Conservation (phyloP, 1,140 invertebrate species). For the Musca domestica region DNA sequence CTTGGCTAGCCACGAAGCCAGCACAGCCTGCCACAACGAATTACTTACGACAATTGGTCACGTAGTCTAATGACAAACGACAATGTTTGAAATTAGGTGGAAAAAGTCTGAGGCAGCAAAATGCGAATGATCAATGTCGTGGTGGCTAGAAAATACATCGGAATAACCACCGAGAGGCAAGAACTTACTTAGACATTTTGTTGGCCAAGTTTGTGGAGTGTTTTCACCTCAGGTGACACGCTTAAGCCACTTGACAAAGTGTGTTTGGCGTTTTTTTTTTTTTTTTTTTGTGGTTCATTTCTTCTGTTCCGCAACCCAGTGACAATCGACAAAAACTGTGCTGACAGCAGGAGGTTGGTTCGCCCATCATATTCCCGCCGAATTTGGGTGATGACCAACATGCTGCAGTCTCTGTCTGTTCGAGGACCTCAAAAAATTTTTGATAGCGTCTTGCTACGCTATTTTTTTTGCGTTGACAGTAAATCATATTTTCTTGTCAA, state of each 20-base stretch:
- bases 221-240: constrained; percentile 20
- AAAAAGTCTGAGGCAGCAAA: too few species aligned
- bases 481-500: constrained; percentile 19
- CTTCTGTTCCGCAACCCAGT: too few species aligned
- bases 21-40: constrained; percentile 8
- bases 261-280: background rate
- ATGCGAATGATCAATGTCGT: constrained; percentile 10
- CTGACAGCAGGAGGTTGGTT: constrained; percentile 10
- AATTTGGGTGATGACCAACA: background rate
- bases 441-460: background rate
- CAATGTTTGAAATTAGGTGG: constrained; percentile 5
- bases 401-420: constrained; percentile 5
- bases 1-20: too few species aligned
- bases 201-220: background rate
- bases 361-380: too few species aligned
- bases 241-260: constrained; percentile 20
- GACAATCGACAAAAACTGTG: background rate
- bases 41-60: constrained; percentile 21
- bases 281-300: background rate
- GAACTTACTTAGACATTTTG: too few species aligned
- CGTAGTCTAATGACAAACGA: constrained; percentile 21
- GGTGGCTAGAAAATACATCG: too few species aligned
- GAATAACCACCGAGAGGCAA: background rate
- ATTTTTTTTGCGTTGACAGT: constrained; percentile 13
- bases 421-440: constrained; percentile 10